Conservation (phyloP, 2,113 vertebrate species). For the Hystrix cristata region DNA sequence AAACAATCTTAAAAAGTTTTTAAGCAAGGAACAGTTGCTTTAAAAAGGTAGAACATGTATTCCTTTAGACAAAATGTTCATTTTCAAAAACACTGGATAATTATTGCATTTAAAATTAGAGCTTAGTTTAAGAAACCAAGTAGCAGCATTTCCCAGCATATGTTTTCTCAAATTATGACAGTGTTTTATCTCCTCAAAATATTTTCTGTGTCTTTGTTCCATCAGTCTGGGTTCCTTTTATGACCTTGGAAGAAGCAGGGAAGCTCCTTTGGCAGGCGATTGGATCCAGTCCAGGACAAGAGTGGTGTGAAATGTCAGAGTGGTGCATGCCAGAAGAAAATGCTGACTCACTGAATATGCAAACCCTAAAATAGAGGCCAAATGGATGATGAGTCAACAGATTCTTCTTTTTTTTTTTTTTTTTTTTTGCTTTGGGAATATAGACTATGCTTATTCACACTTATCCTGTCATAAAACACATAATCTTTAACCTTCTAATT, state of each 20-base stretch:
- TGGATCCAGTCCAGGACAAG: not conserved
- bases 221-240: not conserved
- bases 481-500: not conserved
- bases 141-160: not conserved
- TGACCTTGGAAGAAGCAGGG: not conserved
- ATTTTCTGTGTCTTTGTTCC: not conserved
- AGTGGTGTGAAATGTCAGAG: not conserved
- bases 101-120: slow-evolving; percentile 50
- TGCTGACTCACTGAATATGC: not conserved
- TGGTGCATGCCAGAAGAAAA: not conserved
- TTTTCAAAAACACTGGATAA: slow-evolving; percentile 50
- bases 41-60: not conserved
- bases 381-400: not conserved
- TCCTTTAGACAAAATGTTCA: not conserved
- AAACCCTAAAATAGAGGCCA: not conserved
- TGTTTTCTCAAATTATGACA: not conserved
- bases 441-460: not conserved
- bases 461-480: not conserved
- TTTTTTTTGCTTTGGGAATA: not conserved
- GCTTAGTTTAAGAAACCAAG: not conserved
- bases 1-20: not conserved
- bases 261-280: not conserved
- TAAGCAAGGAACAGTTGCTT: not conserved
- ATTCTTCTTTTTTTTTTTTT: not conserved
- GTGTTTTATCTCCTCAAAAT: not conserved